These are phyloP conservation scores for Anguilla japonica DNA, from an alignment of 2,113 vertebrate species.

Conservation along the genomic window DNA sequence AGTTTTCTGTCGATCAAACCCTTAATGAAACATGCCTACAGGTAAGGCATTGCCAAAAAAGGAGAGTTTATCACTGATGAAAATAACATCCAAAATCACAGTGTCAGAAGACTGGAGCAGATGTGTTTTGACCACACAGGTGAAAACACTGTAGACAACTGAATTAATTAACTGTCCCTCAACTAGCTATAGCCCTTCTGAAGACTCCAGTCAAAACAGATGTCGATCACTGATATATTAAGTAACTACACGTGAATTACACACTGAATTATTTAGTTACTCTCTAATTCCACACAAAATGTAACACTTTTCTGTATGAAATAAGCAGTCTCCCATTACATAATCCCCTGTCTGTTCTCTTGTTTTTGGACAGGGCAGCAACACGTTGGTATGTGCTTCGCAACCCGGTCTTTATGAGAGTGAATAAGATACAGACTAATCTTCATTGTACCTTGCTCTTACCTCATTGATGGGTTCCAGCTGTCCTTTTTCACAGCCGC, in stretches of 20 bases:
- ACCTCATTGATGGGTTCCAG: conserved; percentile 91
- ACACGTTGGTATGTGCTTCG: neutral
- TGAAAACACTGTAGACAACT: neutral
- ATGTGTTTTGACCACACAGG: neutral
- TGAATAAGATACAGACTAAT: neutral
- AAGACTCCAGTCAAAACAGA: too few species aligned
- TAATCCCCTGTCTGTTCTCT: neutral
- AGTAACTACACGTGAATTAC: too few species aligned
- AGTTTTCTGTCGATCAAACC: neutral
- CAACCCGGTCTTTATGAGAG: neutral
- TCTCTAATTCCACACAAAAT: neutral
- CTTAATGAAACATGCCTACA: neutral
- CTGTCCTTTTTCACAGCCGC: conserved; percentile 86
- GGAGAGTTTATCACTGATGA: neutral
- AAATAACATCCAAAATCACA: neutral
- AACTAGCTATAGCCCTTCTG: too few species aligned
- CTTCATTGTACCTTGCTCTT: conserved; percentile 59
- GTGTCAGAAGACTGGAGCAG: neutral
- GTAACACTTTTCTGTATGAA: neutral
- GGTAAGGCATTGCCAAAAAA: neutral
- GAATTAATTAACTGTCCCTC: neutral
- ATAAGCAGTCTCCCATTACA: neutral
- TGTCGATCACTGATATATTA: too few species aligned
- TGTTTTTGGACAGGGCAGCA: neutral
- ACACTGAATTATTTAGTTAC: neutral